These are phyloP conservation scores for Holacanthella duospinosa DNA, from an alignment of 2,888 invertebrate genomes.

Conservation along the genomic window DNA sequence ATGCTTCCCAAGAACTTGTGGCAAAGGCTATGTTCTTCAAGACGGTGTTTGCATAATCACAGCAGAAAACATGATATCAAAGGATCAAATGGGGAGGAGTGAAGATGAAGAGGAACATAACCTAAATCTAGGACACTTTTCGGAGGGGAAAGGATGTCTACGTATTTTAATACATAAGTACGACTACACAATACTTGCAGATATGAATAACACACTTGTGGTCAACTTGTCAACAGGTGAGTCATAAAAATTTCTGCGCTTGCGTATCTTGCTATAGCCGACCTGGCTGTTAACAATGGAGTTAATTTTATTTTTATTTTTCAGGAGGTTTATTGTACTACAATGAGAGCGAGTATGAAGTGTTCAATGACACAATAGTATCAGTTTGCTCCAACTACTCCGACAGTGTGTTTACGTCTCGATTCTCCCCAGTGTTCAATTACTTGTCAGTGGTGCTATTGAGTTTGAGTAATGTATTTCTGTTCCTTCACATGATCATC, in stretches of 20 bases:
- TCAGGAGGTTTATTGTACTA: background rate
- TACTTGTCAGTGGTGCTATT: constrained; percentile 40
- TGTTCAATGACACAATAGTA: constrained; percentile 28
- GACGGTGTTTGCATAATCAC: constrained; percentile 9
- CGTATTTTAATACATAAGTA: constrained; percentile 25
- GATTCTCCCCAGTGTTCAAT: constrained; percentile 35
- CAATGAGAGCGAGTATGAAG: constrained; percentile 29
- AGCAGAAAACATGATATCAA: background rate
- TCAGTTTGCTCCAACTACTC: constrained; percentile 34
- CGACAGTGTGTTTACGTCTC: constrained; percentile 16
- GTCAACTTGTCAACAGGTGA: constrained; percentile 25
- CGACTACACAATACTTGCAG: constrained; percentile 20
- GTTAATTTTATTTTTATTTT: background rate
- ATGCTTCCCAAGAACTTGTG: constrained; percentile 33
- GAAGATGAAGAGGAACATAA: constrained; percentile 8
- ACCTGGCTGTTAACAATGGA: too few species aligned
- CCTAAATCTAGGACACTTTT: background rate
- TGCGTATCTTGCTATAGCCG: background rate
- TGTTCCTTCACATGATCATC: constrained; percentile 40
- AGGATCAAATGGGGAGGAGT: constrained; percentile 8
- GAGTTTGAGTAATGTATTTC: constrained; percentile 40
- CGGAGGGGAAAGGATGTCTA: constrained; percentile 21
- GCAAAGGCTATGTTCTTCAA: constrained; percentile 19
- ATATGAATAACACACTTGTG: constrained; percentile 26
- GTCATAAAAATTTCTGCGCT: background rate